Evolutionary conservation across 1,140 invertebrate species (phyloP).

Genomic region (Alviniconcha marisindica): DNA sequence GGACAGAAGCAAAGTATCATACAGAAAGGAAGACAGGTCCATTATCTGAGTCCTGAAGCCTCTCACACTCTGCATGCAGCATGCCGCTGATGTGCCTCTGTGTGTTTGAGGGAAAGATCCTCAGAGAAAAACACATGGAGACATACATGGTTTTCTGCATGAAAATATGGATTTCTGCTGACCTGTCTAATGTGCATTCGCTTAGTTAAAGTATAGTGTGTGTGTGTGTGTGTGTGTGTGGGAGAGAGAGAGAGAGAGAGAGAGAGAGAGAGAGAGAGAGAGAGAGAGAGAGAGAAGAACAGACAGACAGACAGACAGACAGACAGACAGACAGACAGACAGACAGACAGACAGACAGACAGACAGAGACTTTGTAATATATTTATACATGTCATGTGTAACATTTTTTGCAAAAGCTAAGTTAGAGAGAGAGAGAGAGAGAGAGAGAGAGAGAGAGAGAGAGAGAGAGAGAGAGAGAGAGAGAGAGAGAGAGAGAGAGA

Average conservation of each 20-base stretch:
- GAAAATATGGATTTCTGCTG: background rate
- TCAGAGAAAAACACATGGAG: background rate
- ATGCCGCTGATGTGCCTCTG: too few species aligned
- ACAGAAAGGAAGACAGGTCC: too few species aligned
- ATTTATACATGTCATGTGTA: too few species aligned
- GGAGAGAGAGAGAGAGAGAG: background rate
- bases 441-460: background rate
- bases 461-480: conserved; percentile 23
- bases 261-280: background rate
- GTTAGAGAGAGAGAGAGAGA: background rate
- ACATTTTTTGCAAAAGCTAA: too few species aligned
- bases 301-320: background rate
- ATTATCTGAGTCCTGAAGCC: too few species aligned
- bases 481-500: background rate
- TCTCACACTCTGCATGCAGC: too few species aligned
- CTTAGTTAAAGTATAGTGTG: background rate
- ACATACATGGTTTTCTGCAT: background rate
- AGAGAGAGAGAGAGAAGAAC: background rate
- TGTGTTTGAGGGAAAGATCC: background rate
- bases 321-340: background rate
- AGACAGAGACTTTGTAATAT: background rate
- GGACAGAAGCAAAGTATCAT: too few species aligned
- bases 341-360: background rate
- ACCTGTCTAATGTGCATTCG: too few species aligned
- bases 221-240: background rate